A percentile compares a stretch with the other conserved stretches of the same genome.
phyloP scores from a whole-genome alignment of 2,888 invertebrate species.

The Syrista parreyssii region DNA sequence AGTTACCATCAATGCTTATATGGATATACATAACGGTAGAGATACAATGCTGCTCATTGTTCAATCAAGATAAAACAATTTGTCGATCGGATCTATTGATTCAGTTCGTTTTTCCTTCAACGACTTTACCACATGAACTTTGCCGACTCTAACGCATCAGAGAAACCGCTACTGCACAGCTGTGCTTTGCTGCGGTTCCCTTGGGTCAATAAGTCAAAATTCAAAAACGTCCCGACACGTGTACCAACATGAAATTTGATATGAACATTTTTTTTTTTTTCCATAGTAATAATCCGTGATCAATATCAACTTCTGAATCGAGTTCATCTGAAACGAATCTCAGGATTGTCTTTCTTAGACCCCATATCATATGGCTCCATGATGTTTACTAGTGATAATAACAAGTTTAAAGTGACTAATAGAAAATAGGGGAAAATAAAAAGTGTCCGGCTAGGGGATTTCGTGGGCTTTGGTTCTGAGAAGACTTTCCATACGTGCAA shows the following conservation, averaged over 20 bases:
- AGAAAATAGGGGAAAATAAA: not conserved
- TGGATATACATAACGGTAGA: not conserved
- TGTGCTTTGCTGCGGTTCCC: slow-evolving; percentile 28
- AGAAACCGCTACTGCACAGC: slow-evolving; percentile 42
- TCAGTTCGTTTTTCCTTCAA: not conserved
- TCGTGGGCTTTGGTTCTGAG: slow-evolving; percentile 16
- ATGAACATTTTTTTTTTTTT: slow-evolving; percentile 26
- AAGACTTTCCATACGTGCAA: slow-evolving; percentile 38
- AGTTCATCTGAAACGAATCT: not conserved
- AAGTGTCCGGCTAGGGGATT: not conserved
- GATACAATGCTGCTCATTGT: not conserved
- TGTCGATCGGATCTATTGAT: not conserved
- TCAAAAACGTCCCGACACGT: slow-evolving; percentile 53
- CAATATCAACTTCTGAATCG: not conserved
- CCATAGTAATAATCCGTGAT: not conserved
- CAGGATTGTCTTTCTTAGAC: not conserved
- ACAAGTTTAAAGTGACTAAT: not conserved
- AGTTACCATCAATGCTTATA: not conserved
- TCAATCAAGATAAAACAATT: not conserved
- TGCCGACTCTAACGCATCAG: slow-evolving; percentile 16
- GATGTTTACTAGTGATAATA: not conserved
- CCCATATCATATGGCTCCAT: not conserved
- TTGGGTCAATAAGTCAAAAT: slow-evolving; percentile 21
- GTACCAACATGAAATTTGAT: slow-evolving; percentile 60
- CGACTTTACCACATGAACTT: not conserved